Base-by-base conservation (phyloP, 1,140 invertebrate genomes). In the Danaus melanippus region DNA sequence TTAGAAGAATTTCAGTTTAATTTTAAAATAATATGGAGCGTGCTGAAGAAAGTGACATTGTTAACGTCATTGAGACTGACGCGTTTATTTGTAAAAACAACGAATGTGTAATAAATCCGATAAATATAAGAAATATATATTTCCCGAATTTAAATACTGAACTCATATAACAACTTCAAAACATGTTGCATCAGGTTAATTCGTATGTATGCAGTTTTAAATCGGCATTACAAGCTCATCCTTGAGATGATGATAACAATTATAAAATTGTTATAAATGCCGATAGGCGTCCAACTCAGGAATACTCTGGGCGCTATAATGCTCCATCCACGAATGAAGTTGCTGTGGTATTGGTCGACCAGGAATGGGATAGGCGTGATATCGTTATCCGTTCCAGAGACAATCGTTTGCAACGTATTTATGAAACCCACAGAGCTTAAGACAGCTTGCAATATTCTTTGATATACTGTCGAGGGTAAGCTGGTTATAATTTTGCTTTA, bases 121-220 rank as follows among this genome's bases (percentile, higher is more conserved):
- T n/a, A n/a, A n/a, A n/a, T n/a, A 52, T 66, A 40, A 52, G 60
- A 62, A 50, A 53, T 49, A 1, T 1, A 1, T 9, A 58, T 51
- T 68, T 64, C 42, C 59, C 45, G 1, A 12, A 56, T 42, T 47
- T 63, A 15, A 32, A 58, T 58, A 42, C 4, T 15, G 39, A 58
- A 43, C 9, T 62, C 0, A 61, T 60, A 32, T 41, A 12, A 40
- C 4, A 21, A 50, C 40, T 64, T 48, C 58, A 67, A n/a, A 39
- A 57, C 9, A 64, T 64, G 59, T 53, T 64, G 10, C 58, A 61
- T 62, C 43, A 60, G n/a, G 51, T 62, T 9, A 64, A 64, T 51
- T 9, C 50, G 1, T 62, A 63, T 50, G 46, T 53, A 12, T n/a
- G 21, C 0, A 40, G 21, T 41, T 53, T 53, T 9, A 53, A 53